These are phyloP conservation scores for Acrobasis repandana DNA, from an alignment of 2,888 invertebrate species.

Conservation along the genomic window DNA sequence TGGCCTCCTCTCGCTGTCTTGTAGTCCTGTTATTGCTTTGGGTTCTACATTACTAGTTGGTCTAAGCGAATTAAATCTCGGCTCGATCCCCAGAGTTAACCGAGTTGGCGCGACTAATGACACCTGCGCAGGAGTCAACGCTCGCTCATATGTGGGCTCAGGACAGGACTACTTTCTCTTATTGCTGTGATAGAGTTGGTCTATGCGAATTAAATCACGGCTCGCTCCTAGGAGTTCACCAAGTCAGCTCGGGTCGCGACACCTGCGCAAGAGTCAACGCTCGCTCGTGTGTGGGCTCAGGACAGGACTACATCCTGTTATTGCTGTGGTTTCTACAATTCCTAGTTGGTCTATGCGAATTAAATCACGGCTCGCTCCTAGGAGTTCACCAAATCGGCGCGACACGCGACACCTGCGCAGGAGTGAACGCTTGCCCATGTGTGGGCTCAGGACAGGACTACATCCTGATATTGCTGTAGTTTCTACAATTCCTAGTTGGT, in stretches of 20 bases:
- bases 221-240: constrained; percentile 9
- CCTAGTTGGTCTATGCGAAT: constrained; percentile 1
- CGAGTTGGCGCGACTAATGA: constrained; percentile 16
- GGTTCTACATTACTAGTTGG: background rate
- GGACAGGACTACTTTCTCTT: too few species aligned
- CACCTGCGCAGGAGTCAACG: constrained; percentile 20
- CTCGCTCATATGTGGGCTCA: too few species aligned
- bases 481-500: background rate
- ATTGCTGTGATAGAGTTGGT: background rate
- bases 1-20: constrained; percentile 6
- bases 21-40: constrained; percentile 9
- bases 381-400: constrained; percentile 16
- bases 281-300: too few species aligned
- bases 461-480: too few species aligned
- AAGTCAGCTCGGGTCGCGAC: constrained; percentile 14
- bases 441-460: too few species aligned
- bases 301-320: too few species aligned
- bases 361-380: constrained; percentile 6
- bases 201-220: constrained; percentile 9
- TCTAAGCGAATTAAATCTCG: constrained; percentile 8
- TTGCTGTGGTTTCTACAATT: too few species aligned
- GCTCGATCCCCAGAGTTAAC: constrained; percentile 6
- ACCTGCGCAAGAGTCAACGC: constrained; percentile 18
- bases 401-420: constrained; percentile 19
- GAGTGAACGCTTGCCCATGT: constrained; percentile 14